Conservation (phyloP, 2,113 vertebrate genomes). For the Tricholaema leucomelas region DNA sequence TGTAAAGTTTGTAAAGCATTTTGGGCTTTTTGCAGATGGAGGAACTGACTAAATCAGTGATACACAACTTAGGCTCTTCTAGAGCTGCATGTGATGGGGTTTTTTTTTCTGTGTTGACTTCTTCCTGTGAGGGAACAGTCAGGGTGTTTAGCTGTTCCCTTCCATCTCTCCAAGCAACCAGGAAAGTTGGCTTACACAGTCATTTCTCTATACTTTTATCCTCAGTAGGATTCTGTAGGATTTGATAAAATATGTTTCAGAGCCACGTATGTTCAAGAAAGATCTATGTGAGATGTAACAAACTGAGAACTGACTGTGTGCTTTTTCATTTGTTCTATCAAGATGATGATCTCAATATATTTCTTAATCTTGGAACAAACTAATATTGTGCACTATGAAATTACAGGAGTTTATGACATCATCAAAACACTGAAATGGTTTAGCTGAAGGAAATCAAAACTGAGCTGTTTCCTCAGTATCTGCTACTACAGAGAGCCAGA, state of each 20-base stretch:
- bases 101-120: slow-evolving; percentile 13
- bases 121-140: slow-evolving; percentile 60
- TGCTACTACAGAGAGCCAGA: background rate
- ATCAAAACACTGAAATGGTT: slow-evolving; percentile 8
- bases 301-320: background rate
- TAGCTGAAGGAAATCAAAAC: background rate
- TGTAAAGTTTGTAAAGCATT: slow-evolving; percentile 63
- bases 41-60: slow-evolving; percentile 64
- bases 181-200: slow-evolving; percentile 45
- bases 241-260: slow-evolving; percentile 28
- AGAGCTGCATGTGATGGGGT: slow-evolving; percentile 31
- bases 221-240: background rate
- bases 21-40: slow-evolving; percentile 61
- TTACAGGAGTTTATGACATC: background rate
- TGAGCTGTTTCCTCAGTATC: background rate
- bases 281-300: background rate
- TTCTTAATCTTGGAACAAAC: background rate
- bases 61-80: slow-evolving; percentile 46
- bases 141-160: slow-evolving; percentile 60
- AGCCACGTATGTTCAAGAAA: slow-evolving; percentile 8
- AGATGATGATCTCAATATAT: background rate
- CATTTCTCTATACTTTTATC: slow-evolving; percentile 30
- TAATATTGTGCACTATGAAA: background rate
- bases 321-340: background rate
- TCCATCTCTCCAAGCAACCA: slow-evolving; percentile 56